Base-by-base conservation (phyloP, 2,888 invertebrate genomes). In the Cosmia pyralina region DNA sequence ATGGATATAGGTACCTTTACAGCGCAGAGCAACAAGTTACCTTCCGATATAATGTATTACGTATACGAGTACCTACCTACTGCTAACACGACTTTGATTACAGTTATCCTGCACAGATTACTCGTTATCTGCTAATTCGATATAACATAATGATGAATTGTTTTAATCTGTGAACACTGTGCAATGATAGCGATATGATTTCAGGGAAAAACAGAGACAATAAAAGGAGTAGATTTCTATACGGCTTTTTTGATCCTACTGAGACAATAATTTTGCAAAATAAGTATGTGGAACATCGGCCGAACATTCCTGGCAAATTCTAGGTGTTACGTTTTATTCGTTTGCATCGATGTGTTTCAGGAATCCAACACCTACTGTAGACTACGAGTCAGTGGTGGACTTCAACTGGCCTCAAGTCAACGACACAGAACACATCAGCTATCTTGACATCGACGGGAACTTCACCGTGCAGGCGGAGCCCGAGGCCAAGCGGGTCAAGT, bases 401-500 rank as follows among this genome's bases (percentile, higher is more conserved):
- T 95, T 96, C 84, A 94, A 92, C 53, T 97, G 97, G 97, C 87
- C 93, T 6, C 96, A 96, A 17, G 96, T 97, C 8, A 94, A 94
- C 72, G 90, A 90, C 68, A 93, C 94, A 1, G 82, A 89, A 0
- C 90, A 90, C 50, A 80, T 96, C 38, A 90, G 89, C 77, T 97
- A 97, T 87, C 92, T 97, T 58, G 96, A 97, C 87, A 97, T 97
- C 82, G 94, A 95, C 41, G 93, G 95, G 59, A 95, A 96, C 84
- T 94, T 97, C 82, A 96, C 96, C 19, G 90, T 96, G 83, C 92
- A 91, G 67, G 89, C 90, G 1, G 96, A 96, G 85, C 97, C 97
- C 0, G 97, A 97, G 83, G 80, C 92, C 1, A 95, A 95, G 77
- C 93, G 97, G 50, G 92, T 97, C 55, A 92, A 92, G 34, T 97